phyloP scores from a whole-genome alignment of 2,113 vertebrate species.

The Ictalurus punctatus region DNA sequence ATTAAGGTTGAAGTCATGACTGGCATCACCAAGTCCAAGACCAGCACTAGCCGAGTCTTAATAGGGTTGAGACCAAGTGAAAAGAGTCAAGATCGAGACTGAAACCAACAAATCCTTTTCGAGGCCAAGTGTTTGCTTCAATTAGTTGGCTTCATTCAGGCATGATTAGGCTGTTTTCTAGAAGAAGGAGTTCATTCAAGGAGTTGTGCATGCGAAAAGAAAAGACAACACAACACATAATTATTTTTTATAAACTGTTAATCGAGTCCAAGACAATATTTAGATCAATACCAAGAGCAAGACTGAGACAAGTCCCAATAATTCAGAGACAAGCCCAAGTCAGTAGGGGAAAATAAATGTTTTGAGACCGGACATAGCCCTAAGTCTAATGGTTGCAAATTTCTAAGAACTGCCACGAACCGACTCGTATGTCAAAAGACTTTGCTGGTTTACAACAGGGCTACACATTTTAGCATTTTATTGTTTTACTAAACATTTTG shows the following conservation, averaged over 20 bases:
- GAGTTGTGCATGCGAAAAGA: background rate
- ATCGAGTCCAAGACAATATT: too few relatives aligned
- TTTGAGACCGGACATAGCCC: background rate
- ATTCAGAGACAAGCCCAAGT: background rate
- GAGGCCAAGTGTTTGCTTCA: background rate
- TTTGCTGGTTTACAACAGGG: background rate
- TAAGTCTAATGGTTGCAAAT: background rate
- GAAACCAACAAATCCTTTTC: background rate
- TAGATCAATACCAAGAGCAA: too few relatives aligned
- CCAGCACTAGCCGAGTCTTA: background rate
- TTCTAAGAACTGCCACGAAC: background rate
- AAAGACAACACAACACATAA: background rate
- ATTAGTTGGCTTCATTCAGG: too few relatives aligned
- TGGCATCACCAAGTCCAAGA: background rate
- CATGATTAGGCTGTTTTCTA: too few relatives aligned
- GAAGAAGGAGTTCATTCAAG: background rate
- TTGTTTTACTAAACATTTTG: background rate
- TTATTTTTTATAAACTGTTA: too few relatives aligned
- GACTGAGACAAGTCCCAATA: background rate
- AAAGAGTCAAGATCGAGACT: background rate
- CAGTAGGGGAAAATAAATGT: background rate
- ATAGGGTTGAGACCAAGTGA: background rate
- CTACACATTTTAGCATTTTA: background rate
- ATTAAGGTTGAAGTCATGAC: background rate
- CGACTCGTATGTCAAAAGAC: background rate